These are phyloP conservation scores for Oreochromis mossambicus DNA, from an alignment of 2,797 vertebrate genomes.

Conservation along the genomic window DNA sequence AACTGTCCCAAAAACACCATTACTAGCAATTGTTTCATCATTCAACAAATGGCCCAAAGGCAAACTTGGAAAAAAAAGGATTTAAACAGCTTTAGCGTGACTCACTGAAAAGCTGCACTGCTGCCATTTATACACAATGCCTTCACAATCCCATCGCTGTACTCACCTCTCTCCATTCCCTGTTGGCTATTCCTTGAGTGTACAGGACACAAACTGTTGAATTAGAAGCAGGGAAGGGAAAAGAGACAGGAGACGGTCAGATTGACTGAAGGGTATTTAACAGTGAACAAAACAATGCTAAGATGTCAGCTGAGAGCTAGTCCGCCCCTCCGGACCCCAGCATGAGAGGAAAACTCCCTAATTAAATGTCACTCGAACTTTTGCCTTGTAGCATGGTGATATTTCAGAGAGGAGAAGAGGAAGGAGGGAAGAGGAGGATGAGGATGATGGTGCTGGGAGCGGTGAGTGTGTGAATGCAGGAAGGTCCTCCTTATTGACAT, in stretches of 20 bases:
- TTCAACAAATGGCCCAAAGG: not conserved
- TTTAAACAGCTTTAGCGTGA: not conserved
- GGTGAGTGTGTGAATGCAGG: not conserved
- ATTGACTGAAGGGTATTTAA: conserved; percentile 30
- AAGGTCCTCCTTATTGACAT: conserved; percentile 35
- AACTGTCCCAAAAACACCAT: not conserved
- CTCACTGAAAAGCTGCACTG: not conserved
- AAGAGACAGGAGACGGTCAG: conserved; percentile 13
- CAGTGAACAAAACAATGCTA: conserved; percentile 1
- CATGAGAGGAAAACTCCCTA: conserved; percentile 41
- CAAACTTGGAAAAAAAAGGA: not conserved
- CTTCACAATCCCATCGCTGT: not conserved
- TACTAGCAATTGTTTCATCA: not conserved
- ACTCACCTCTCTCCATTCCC: conserved; percentile 98
- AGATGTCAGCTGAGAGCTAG: conserved; percentile 15
- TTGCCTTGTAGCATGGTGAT: conserved; percentile 56
- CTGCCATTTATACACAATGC: not conserved
- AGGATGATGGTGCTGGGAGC: not conserved
- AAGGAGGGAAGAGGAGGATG: not conserved
- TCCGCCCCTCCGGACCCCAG: conserved; percentile 12
- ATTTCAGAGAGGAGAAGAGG: conserved; percentile 36
- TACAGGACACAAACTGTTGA: conserved; percentile 94
- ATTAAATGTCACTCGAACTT: conserved; percentile 66
- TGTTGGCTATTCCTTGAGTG: conserved; percentile 90
- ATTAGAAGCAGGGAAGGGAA: conserved; percentile 28